Percentiles rank a stretch among this genome's conserved stretches.
These are phyloP conservation scores for Sminthurinus aureus DNA, from an alignment of 2,888 invertebrate genomes.

Conservation along the genomic window DNA sequence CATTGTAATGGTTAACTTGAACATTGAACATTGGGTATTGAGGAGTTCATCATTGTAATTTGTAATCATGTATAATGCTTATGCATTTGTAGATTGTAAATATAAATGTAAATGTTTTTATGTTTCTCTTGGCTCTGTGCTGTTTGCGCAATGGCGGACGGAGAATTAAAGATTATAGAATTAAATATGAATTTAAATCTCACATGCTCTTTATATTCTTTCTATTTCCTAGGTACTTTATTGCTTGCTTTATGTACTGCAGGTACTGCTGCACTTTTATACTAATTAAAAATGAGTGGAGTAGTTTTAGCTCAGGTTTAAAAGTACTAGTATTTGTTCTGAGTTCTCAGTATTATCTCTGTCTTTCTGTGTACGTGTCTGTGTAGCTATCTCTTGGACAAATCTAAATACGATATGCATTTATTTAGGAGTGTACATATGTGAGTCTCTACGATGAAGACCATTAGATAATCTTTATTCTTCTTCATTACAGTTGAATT, in stretches of 20 bases:
- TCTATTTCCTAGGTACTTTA: too few relatives aligned
- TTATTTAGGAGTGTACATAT: too few relatives aligned
- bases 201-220: neutral
- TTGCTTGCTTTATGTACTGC: too few relatives aligned
- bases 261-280: conserved; percentile 20
- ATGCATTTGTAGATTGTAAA: neutral
- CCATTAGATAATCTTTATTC: neutral
- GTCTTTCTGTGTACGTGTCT: too few relatives aligned
- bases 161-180: neutral
- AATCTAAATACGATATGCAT: too few relatives aligned
- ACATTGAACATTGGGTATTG: neutral
- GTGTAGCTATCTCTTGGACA: too few relatives aligned
- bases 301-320: neutral
- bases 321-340: too few relatives aligned
- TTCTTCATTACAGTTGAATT: neutral
- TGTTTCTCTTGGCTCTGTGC: too few relatives aligned
- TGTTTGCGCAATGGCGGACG: too few relatives aligned
- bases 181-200: conserved; percentile 31
- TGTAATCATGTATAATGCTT: neutral
- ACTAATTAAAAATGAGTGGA: conserved; percentile 16
- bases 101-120: too few relatives aligned
- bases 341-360: too few relatives aligned
- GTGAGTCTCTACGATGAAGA: too few relatives aligned
- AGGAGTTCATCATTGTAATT: neutral
- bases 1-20: conserved; percentile 12